Conservation (phyloP, 2,888 invertebrate species). For the Caenorhabditis japonica region DNA sequence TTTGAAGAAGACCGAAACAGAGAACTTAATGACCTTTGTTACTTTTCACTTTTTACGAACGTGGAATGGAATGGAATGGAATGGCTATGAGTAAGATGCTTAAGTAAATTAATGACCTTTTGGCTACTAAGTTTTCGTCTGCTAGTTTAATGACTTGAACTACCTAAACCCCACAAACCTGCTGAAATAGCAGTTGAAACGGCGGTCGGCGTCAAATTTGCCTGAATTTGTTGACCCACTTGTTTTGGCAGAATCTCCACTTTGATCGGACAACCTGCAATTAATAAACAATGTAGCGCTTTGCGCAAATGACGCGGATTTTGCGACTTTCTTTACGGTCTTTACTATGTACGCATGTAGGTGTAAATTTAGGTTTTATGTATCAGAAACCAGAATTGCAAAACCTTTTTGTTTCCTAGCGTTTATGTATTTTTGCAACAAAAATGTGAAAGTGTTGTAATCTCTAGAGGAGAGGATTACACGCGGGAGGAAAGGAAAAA, state of each 20-base stretch:
- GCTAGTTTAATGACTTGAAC: too few species aligned
- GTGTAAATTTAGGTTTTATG: too few species aligned
- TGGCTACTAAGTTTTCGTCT: too few species aligned
- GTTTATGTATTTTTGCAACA: too few species aligned
- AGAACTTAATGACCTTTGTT: constrained; percentile 39
- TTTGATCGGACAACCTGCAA: constrained; percentile 76
- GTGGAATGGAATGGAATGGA: too few species aligned
- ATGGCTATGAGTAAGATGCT: too few species aligned
- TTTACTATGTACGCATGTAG: constrained; percentile 1
- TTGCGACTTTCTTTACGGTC: constrained; percentile 8
- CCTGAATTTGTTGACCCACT: constrained; percentile 73
- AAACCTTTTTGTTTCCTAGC: not conserved
- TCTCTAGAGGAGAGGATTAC: constrained; percentile 14
- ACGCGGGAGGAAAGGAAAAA: not conserved
- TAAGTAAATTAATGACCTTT: too few species aligned
- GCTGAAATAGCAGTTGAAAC: constrained; percentile 64
- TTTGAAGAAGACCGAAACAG: too few species aligned
- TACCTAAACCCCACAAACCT: constrained; percentile 39
- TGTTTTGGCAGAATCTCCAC: constrained; percentile 76
- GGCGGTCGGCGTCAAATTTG: constrained; percentile 66
- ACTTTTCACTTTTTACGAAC: not conserved
- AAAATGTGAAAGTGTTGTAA: constrained; percentile 30
- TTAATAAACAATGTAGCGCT: constrained; percentile 16
- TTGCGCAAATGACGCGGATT: not conserved
- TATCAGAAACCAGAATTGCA: too few species aligned